Conservation (phyloP, 2,797 vertebrate species). For the Echiichthys vipera region DNA sequence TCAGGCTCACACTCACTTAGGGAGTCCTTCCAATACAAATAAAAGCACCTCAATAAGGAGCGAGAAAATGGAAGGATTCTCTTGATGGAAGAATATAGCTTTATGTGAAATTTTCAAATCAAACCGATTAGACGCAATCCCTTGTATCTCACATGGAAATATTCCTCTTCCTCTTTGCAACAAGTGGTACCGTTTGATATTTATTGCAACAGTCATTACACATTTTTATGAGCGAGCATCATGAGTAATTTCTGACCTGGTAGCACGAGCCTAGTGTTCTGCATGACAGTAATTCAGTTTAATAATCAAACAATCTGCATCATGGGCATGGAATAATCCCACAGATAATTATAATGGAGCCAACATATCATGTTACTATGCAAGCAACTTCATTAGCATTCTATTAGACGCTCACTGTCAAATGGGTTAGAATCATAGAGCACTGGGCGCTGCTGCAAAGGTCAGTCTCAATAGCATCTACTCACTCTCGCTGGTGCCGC, state of each 20-base stretch:
- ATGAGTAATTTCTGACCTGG: conserved; percentile 47
- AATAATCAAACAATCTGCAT: conserved; percentile 71
- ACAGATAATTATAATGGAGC: conserved; percentile 59
- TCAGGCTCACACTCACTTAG: conserved; percentile 35
- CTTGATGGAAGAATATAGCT: conserved; percentile 14
- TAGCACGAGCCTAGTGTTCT: conserved; percentile 22
- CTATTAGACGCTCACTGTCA: conserved; percentile 68
- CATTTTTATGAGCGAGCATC: conserved; percentile 26
- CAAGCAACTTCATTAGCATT: conserved; percentile 73
- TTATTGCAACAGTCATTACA: conserved; percentile 11
- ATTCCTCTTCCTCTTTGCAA: neutral
- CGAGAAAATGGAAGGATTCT: conserved; percentile 32
- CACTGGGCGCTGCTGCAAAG: conserved; percentile 63
- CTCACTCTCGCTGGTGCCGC: conserved; percentile 63
- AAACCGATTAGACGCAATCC: too few relatives aligned
- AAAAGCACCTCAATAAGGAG: conserved; percentile 13
- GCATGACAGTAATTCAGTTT: conserved; percentile 58
- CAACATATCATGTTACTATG: conserved; percentile 40
- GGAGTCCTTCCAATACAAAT: conserved; percentile 40
- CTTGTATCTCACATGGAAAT: neutral
- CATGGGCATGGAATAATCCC: conserved; percentile 42
- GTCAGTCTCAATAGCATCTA: conserved; percentile 70
- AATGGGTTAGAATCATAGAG: conserved; percentile 74
- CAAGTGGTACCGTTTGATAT: conserved; percentile 9
- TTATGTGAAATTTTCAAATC: neutral